Conservation (phyloP, 1,140 invertebrate genomes). For the Thaumetopoea pityocampa region DNA sequence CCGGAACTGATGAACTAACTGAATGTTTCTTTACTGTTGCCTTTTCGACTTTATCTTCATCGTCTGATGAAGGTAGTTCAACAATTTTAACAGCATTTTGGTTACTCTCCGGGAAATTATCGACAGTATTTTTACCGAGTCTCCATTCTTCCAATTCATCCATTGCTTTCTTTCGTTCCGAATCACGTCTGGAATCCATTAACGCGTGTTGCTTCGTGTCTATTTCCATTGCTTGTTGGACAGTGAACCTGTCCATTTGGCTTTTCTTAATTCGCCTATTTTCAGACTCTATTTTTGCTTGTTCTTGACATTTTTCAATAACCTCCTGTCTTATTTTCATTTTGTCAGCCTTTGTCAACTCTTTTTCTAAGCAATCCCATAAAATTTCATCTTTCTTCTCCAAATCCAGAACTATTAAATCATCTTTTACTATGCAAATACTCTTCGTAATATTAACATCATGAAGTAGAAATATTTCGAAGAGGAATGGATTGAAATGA, state of each 20-base stretch:
- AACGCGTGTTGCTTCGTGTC: conserved; percentile 73
- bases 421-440: conserved; percentile 76
- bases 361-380: conserved; percentile 78
- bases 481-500: conserved; percentile 80
- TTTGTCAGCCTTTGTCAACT: conserved; percentile 75
- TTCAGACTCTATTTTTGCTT: conserved; percentile 73
- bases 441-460: conserved; percentile 77
- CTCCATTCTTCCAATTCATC: conserved; percentile 82
- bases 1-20: too few relatives aligned
- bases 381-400: conserved; percentile 72
- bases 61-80: conserved; percentile 35
- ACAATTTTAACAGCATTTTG: conserved; percentile 32
- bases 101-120: neutral
- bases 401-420: conserved; percentile 78
- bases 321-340: conserved; percentile 70
- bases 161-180: conserved; percentile 79
- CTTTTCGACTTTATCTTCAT: conserved; percentile 18
- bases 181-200: conserved; percentile 77
- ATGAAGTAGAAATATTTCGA: conserved; percentile 80
- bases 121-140: conserved; percentile 4
- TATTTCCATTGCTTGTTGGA: conserved; percentile 79
- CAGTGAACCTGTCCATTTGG: conserved; percentile 73
- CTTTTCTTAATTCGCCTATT: conserved; percentile 67
- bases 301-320: conserved; percentile 75
- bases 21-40: conserved; percentile 12